Conservation (phyloP, 2,888 invertebrate genomes). For the Sphaerolaimus hirsutus region DNA sequence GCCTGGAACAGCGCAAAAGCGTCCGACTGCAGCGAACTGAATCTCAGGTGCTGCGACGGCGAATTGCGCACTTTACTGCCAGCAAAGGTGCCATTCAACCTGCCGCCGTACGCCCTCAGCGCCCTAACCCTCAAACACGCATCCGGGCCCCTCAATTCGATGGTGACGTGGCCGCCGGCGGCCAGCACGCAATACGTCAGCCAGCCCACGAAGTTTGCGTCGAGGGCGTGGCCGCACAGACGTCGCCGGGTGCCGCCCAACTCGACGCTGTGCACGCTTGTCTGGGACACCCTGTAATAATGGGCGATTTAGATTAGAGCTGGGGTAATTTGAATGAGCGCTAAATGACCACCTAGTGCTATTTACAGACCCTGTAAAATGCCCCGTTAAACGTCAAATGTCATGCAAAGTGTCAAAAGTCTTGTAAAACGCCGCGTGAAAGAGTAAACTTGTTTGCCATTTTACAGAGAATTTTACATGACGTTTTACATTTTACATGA, state of each 20-base stretch:
- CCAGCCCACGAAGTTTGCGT: slow-evolving; percentile 42
- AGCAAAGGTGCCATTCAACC: no score
- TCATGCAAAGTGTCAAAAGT: no score
- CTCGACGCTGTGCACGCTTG: no score
- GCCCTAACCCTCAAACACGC: slow-evolving; percentile 67
- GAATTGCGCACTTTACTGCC: slow-evolving; percentile 18
- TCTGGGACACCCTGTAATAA: no score
- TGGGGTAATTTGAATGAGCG: slow-evolving; percentile 6
- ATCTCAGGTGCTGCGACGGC: slow-evolving; percentile 28
- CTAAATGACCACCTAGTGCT: no score
- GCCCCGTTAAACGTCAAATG: no score
- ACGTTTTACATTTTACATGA: no score
- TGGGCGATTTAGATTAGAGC: no score
- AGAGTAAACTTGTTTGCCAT: no score
- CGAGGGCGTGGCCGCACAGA: neutral
- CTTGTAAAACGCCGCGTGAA: no score
- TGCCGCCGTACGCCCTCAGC: slow-evolving; percentile 29
- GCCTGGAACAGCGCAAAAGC: slow-evolving; percentile 46
- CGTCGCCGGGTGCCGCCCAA: slow-evolving; percentile 4
- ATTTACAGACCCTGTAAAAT: no score
- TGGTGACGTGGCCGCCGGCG: slow-evolving; percentile 32
- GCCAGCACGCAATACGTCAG: slow-evolving; percentile 43
- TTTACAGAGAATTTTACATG: no score
- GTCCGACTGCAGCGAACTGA: slow-evolving; percentile 27
- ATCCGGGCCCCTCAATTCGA: slow-evolving; percentile 73